Evolutionary conservation across 2,113 vertebrate species (phyloP).

Genomic region (Conger conger): DNA sequence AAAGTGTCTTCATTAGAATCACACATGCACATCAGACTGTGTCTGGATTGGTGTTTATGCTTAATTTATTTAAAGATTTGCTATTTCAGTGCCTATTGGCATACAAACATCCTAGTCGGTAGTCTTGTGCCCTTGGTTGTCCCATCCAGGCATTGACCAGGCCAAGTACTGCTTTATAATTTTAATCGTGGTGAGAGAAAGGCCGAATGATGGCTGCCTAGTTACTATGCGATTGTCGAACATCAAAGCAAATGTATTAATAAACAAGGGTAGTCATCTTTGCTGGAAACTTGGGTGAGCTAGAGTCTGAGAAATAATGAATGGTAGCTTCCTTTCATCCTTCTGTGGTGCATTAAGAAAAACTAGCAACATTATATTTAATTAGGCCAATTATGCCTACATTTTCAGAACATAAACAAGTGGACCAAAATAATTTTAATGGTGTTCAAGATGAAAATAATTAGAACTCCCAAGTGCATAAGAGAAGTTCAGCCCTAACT

Average conservation of each 20-base stretch:
- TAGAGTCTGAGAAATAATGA: neutral
- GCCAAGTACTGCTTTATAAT: neutral
- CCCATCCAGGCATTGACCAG: neutral
- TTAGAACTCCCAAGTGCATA: neutral
- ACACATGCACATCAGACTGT: neutral
- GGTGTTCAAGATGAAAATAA: neutral
- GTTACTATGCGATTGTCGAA: neutral
- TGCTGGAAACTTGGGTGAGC: neutral
- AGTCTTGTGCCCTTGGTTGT: neutral
- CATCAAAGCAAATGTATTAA: neutral
- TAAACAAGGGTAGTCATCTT: neutral
- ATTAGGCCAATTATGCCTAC: neutral
- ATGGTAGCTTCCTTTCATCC: conserved; percentile 5
- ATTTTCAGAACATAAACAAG: conserved; percentile 1
- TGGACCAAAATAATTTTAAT: conserved; percentile 1
- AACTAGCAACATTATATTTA: neutral
- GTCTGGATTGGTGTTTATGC: too few relatives aligned
- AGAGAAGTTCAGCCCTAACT: neutral
- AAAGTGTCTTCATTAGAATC: neutral
- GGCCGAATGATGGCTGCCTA: neutral
- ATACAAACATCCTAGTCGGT: too few relatives aligned
- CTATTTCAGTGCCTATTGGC: too few relatives aligned
- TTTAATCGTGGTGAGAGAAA: neutral
- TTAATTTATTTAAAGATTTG: neutral
- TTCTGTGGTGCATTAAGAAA: neutral